Evolutionary conservation across 2,113 vertebrate genomes (phyloP).

Genomic region (Corythoichthys haematopterus): DNA sequence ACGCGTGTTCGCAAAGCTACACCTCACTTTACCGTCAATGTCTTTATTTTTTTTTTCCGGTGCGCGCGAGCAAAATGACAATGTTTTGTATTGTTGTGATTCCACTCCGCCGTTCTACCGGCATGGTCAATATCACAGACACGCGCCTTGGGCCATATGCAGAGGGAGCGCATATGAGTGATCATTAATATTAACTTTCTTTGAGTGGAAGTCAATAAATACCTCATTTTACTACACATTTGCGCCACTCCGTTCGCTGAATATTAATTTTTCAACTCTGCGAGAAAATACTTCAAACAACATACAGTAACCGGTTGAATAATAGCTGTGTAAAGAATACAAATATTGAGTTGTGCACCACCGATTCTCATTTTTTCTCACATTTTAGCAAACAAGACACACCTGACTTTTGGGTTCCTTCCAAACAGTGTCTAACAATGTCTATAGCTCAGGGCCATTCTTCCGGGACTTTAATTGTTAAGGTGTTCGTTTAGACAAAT

Average conservation of each 20-base stretch:
- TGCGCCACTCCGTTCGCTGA: slow-evolving; percentile 14
- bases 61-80: slow-evolving; percentile 39
- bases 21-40: slow-evolving; percentile 69
- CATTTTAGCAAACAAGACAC: slow-evolving; percentile 56
- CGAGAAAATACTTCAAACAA: slow-evolving; percentile 8
- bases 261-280: slow-evolving; percentile 7
- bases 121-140: slow-evolving; percentile 45
- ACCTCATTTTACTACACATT: slow-evolving; percentile 34
- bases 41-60: slow-evolving; percentile 47
- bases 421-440: slow-evolving; percentile 45
- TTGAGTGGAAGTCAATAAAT: slow-evolving; percentile 63
- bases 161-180: slow-evolving; percentile 51
- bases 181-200: slow-evolving; percentile 68
- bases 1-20: slow-evolving; percentile 64
- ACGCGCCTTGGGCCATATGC: slow-evolving; percentile 38
- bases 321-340: slow-evolving; percentile 51
- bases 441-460: slow-evolving; percentile 58
- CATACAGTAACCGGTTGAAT: slow-evolving; percentile 28
- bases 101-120: slow-evolving; percentile 51
- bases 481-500: slow-evolving; percentile 63
- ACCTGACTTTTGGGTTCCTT: slow-evolving; percentile 41
- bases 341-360: slow-evolving; percentile 39
- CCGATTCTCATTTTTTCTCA: slow-evolving; percentile 22
- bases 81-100: slow-evolving; percentile 50
- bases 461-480: slow-evolving; percentile 48